These are phyloP conservation scores for Nomia melanderi DNA, from an alignment of 1,140 invertebrate genomes.

Conservation along the genomic window DNA sequence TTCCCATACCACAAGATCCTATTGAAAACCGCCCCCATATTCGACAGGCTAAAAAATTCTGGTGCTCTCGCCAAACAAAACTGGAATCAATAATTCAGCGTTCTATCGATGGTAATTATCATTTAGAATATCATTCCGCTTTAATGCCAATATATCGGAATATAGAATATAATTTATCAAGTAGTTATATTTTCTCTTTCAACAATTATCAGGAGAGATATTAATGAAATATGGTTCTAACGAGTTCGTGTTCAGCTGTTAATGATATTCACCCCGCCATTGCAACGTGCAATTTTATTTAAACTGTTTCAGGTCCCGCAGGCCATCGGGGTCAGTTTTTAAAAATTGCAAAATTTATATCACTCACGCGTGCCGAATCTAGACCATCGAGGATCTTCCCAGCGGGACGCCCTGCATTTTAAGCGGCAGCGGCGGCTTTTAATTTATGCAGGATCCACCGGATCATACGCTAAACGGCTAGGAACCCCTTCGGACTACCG, in stretches of 20 bases:
- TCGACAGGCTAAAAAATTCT: not conserved
- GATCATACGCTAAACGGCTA: constrained; percentile 44
- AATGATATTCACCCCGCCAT: not conserved
- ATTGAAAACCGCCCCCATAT: not conserved
- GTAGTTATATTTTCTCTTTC: no score
- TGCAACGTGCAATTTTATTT: not conserved
- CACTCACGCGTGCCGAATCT: constrained; percentile 67
- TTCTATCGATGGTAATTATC: not conserved
- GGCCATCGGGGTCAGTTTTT: constrained; percentile 64
- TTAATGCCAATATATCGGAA: no score
- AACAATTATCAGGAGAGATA: no score
- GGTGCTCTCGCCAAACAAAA: no score
- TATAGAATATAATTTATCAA: no score
- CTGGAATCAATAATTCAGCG: no score
- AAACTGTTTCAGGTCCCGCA: not conserved
- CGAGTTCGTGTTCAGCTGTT: no score
- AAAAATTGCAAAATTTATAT: constrained; percentile 75
- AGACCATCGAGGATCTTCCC: constrained; percentile 70
- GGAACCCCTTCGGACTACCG: constrained; percentile 22
- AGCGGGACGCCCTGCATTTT: constrained; percentile 62
- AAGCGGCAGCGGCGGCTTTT: constrained; percentile 54
- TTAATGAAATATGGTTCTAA: no score
- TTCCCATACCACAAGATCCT: constrained; percentile 38
- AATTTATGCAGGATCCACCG: constrained; percentile 68
- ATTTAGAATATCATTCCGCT: no score